Percentiles rank a stretch among this genome's conserved stretches.
Conservation (phyloP, 2,797 vertebrate genomes). For the Lepilemur ruficaudatus region DNA sequence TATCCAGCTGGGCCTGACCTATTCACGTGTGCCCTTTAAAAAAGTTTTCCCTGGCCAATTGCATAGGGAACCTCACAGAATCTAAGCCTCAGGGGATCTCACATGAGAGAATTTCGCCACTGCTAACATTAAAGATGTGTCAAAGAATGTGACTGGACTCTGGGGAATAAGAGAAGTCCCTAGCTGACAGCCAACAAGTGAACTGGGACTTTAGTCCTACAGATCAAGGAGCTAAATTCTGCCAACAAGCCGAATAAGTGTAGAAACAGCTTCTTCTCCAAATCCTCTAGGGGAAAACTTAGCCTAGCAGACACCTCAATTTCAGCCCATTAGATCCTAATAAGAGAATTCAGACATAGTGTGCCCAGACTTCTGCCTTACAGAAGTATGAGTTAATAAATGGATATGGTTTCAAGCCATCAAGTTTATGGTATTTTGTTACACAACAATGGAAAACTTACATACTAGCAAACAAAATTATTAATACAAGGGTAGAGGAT, state of each 20-base stretch:
- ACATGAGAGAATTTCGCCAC: not conserved
- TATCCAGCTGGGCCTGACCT: not conserved
- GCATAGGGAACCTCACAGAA: not conserved
- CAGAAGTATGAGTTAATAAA: not conserved
- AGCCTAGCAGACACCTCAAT: not conserved
- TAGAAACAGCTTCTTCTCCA: not conserved
- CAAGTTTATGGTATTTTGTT: not conserved
- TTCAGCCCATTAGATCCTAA: not conserved
- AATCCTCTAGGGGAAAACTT: not conserved
- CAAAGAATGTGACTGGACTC: not conserved
- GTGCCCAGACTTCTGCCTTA: not conserved
- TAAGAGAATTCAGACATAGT: not conserved
- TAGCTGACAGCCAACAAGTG: not conserved
- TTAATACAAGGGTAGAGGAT: not conserved
- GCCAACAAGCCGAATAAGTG: not conserved
- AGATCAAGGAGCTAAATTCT: not conserved
- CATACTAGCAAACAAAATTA: conserved; percentile 1
- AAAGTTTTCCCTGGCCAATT: not conserved
- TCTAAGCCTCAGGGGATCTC: not conserved
- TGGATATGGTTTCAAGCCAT: not conserved
- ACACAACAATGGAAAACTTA: not conserved
- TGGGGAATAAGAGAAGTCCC: not conserved
- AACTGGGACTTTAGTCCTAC: not conserved
- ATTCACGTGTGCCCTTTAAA: not conserved
- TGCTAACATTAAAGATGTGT: not conserved